Evolutionary conservation across 2,797 vertebrate genomes (phyloP), one percentile per base, ranked within the genome.

Genomic region (Sebastes goodei): DNA sequence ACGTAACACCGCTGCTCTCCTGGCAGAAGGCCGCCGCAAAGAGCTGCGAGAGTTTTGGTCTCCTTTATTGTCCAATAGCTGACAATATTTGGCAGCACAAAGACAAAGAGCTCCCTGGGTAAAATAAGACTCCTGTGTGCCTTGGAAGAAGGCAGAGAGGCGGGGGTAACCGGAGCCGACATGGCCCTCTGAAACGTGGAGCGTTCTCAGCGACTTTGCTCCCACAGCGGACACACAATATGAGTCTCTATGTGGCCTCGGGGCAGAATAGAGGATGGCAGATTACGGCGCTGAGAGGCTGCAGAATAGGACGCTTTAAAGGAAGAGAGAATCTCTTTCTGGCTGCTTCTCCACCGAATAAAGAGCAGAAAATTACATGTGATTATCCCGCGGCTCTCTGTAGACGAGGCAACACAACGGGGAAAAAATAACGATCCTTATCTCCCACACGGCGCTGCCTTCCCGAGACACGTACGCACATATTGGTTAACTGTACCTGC

Each of bases 201-300:
- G 89, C 82, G 60, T 84, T 95, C 93, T 93, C 88, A 89, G 86
- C 23, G 71, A 84, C 88, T 90, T 81, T 79, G 88, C 90, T 95
- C 95, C 94, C 94, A 93, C 93, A 94, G 89, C 90, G 5, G 90
- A 78, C 70, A 86, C 74, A 93, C 94, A 94, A 94, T 91, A 90
- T 89, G 86, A 73, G 85, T 74, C 92, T 93, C 88, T 93, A 83
- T 92, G 90, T 79, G 72, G 78, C 79, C 74, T 42, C 33, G 17
- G 71, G 77, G 86, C 69, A 77, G 84, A 86, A 90, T 76, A 62
- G 86, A 42, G 64, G 82, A 67, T 25, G 38, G 86, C 82, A 89
- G 91, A 93, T 90, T 91, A 91, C 75, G 52, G 93, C 82, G 91
- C 92, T 94, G 95, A 95, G 94, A 95, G 92, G 89, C 78, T 17